These are phyloP conservation scores for Bombus vancouverensis DNA, from an alignment of 1,140 invertebrate genomes.

Conservation along the genomic window DNA sequence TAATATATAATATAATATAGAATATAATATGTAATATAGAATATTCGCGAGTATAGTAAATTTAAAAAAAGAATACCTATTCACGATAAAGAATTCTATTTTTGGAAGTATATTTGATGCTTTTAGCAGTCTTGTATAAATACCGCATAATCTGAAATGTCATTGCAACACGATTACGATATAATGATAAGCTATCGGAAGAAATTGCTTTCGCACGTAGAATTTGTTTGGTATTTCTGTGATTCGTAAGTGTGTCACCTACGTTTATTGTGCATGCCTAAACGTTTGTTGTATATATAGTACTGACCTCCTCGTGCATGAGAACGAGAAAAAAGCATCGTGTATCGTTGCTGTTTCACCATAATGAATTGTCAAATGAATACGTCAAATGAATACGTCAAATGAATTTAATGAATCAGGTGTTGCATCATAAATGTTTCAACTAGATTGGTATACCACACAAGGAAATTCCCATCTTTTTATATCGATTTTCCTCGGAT, in stretches of 20 bases:
- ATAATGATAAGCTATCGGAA: not conserved
- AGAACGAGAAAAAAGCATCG: constrained; percentile 6
- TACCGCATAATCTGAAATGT: not conserved
- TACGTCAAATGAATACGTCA: not conserved
- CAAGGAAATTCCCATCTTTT: not conserved
- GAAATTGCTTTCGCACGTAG: constrained; percentile 28
- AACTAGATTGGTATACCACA: not conserved
- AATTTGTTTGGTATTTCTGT: not conserved
- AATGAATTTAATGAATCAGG: not conserved
- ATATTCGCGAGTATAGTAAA: not conserved
- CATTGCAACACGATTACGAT: constrained; percentile 9
- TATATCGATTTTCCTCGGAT: not conserved
- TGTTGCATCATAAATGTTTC: not conserved
- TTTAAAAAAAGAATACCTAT: not conserved
- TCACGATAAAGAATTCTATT: not conserved
- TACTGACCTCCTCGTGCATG: not conserved
- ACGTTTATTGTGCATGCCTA: constrained; percentile 4
- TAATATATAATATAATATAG: too few relatives aligned
- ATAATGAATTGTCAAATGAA: not conserved
- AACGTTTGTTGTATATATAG: not conserved
- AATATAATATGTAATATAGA: too few relatives aligned
- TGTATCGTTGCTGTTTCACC: not conserved
- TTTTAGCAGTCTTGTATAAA: too few relatives aligned
- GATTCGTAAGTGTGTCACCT: constrained; percentile 2
- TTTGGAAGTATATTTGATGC: not conserved